Percentiles rank a stretch among this genome's conserved stretches.
These are phyloP conservation scores for Brenthis daphne DNA, from an alignment of 2,888 invertebrate species.

Conservation along the genomic window DNA sequence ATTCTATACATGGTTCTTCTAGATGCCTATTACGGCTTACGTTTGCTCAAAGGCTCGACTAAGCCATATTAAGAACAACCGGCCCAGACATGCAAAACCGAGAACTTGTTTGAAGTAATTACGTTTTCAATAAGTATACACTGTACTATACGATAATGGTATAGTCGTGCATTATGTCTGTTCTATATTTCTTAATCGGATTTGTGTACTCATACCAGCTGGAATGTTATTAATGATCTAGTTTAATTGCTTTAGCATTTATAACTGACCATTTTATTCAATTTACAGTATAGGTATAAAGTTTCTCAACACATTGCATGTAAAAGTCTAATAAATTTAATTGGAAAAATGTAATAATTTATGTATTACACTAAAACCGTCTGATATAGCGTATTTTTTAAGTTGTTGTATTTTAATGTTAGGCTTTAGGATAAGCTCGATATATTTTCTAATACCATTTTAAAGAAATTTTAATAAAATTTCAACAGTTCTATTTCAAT, in stretches of 20 bases:
- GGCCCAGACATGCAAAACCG: constrained; percentile 46
- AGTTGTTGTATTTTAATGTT: no score
- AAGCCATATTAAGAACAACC: constrained; percentile 60
- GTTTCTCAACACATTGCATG: background rate
- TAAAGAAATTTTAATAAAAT: no score
- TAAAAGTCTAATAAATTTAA: background rate
- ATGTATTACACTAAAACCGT: no score
- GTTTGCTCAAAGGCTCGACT: constrained; percentile 44
- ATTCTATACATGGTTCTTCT: constrained; percentile 17
- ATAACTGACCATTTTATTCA: constrained; percentile 7
- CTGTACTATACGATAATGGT: constrained; percentile 19
- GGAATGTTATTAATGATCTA: constrained; percentile 15
- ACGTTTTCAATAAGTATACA: constrained; percentile 49
- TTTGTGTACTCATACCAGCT: constrained; percentile 16
- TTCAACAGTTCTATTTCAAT: no score
- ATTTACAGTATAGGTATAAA: background rate
- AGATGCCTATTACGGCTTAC: constrained; percentile 38
- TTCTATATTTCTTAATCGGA: constrained; percentile 34
- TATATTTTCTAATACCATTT: no score
- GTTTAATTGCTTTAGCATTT: constrained; percentile 9
- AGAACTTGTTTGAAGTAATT: constrained; percentile 45
- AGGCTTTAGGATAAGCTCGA: no score
- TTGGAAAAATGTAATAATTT: background rate
- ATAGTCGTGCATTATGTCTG: constrained; percentile 19
- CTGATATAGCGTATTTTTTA: no score